Conservation (phyloP, 2,888 invertebrate genomes). For the Drosophila maculinotata region DNA sequence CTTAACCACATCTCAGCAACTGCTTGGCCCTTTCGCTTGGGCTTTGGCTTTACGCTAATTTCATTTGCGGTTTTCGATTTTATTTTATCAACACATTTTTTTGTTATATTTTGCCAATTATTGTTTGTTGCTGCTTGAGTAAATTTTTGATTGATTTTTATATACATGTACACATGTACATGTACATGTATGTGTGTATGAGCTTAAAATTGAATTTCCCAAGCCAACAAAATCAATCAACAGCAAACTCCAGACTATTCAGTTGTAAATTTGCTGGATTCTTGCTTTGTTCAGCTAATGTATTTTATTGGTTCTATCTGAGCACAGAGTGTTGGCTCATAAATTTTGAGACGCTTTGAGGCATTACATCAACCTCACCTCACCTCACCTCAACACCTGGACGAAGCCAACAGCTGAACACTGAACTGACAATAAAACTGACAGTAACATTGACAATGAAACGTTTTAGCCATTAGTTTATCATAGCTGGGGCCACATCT, state of each 20-base stretch:
- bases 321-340: slow-evolving; percentile 44
- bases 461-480: slow-evolving; percentile 5
- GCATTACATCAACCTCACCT: slow-evolving; percentile 44
- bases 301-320: slow-evolving; percentile 53
- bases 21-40: not conserved
- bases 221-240: slow-evolving; percentile 65
- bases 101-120: slow-evolving; percentile 32
- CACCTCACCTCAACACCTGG: slow-evolving; percentile 40
- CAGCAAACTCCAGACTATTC: slow-evolving; percentile 30
- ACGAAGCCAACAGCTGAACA: not conserved
- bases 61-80: slow-evolving; percentile 75
- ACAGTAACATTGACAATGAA: slow-evolving; percentile 20
- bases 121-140: slow-evolving; percentile 21
- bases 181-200: slow-evolving; percentile 31
- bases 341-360: slow-evolving; percentile 37
- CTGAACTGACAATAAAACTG: slow-evolving; percentile 3
- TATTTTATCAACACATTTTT: slow-evolving; percentile 44
- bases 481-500: too few relatives aligned
- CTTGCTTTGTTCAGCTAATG: slow-evolving; percentile 41
- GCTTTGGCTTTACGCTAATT: slow-evolving; percentile 56
- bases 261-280: slow-evolving; percentile 45
- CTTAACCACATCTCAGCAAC: not conserved
- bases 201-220: slow-evolving; percentile 68
- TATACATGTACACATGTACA: too few relatives aligned
- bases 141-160: slow-evolving; percentile 62